Evolutionary conservation across 2,113 vertebrate genomes (phyloP).

Genomic region (Tiliqua scincoides): DNA sequence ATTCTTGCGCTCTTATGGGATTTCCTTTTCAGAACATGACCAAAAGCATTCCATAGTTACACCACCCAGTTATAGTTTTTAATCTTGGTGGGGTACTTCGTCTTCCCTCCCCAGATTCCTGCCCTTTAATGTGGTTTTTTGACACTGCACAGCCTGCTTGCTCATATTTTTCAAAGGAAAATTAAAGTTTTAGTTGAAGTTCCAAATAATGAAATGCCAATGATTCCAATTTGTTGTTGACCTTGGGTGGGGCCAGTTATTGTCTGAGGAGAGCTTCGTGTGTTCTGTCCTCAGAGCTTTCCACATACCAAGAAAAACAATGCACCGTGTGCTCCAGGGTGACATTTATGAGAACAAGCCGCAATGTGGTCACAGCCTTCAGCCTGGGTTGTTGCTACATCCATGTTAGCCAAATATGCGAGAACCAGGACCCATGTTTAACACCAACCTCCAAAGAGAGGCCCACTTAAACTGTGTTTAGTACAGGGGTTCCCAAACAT

Average conservation of each 20-base stretch:
- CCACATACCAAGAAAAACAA: not conserved
- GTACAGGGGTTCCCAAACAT: too few species aligned
- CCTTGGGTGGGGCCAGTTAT: not conserved
- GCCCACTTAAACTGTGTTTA: too few species aligned
- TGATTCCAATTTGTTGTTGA: slow-evolving; percentile 23
- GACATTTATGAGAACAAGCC: not conserved
- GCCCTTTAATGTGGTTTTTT: not conserved
- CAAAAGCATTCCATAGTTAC: not conserved
- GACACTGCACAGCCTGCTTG: not conserved
- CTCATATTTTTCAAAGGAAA: slow-evolving; percentile 37
- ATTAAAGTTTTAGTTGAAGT: slow-evolving; percentile 7
- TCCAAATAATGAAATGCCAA: not conserved
- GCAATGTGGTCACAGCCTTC: not conserved
- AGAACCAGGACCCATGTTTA: too few species aligned
- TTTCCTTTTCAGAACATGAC: not conserved
- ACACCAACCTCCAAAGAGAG: too few species aligned
- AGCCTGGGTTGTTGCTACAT: not conserved
- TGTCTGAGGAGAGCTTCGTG: not conserved
- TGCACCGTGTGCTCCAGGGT: not conserved
- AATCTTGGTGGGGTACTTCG: not conserved
- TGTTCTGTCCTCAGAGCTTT: not conserved
- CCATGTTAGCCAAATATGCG: not conserved
- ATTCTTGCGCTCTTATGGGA: not conserved
- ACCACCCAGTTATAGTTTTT: not conserved
- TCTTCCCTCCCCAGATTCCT: not conserved